Conservation (phyloP, 23 tunicate genomes). For the Ascidia mentula region DNA sequence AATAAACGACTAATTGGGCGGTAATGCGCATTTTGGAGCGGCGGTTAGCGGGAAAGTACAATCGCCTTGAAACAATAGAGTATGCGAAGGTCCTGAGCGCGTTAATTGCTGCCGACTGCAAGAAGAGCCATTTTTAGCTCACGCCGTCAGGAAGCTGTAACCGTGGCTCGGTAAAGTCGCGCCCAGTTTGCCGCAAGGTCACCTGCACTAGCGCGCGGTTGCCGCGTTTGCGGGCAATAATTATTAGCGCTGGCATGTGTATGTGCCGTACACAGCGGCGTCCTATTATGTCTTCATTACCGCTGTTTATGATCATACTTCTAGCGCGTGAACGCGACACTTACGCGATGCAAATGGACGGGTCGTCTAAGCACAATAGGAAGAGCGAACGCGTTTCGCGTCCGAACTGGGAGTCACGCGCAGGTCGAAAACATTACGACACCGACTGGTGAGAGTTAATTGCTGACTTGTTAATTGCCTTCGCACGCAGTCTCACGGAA, state of each 20-base stretch:
- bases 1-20: slow-evolving; percentile 7
- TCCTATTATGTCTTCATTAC: not conserved
- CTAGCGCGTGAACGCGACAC: slow-evolving; percentile 1
- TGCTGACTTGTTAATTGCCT: not conserved
- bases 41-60: slow-evolving; percentile 5
- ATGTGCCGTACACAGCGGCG: not conserved
- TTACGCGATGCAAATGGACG: not conserved
- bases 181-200: slow-evolving; percentile 5
- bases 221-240: not conserved
- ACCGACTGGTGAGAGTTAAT: not conserved
- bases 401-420: not conserved
- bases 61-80: not conserved
- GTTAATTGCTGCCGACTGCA: not conserved
- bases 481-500: slow-evolving; percentile 1
- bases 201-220: not conserved
- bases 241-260: not conserved
- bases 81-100: not conserved
- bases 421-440: slow-evolving; percentile 13
- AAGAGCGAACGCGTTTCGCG: not conserved
- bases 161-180: not conserved
- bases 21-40: not conserved
- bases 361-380: slow-evolving; percentile 6
- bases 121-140: slow-evolving; percentile 2
- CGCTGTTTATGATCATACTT: not conserved
- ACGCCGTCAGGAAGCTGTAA: not conserved